Evolutionary conservation across 1,140 invertebrate species (phyloP).

Genomic region (Sesamia nonagrioides): DNA sequence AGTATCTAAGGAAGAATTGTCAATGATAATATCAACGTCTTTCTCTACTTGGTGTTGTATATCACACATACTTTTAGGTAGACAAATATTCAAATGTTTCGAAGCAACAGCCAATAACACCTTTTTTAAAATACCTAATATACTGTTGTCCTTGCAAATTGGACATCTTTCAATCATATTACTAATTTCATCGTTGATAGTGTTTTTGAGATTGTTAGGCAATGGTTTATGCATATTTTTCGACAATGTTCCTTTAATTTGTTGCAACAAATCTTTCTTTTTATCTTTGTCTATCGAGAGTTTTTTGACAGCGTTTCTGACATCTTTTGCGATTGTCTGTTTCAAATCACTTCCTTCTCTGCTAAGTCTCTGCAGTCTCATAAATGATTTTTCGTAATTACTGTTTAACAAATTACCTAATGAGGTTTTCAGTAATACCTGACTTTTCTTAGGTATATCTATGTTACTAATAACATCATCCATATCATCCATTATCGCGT

Average conservation of each 20-base stretch:
- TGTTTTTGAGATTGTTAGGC: background rate
- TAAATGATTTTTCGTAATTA: slow-evolving; percentile 7
- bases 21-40: background rate
- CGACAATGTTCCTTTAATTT: background rate
- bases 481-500: background rate
- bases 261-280: background rate
- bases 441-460: background rate
- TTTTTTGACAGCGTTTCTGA: background rate
- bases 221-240: slow-evolving; percentile 7
- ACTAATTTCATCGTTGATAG: slow-evolving; percentile 14
- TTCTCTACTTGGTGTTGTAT: background rate
- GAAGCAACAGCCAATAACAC: background rate
- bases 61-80: background rate
- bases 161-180: background rate
- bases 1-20: background rate
- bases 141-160: background rate
- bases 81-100: background rate
- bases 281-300: background rate
- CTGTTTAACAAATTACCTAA: background rate
- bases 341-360: background rate
- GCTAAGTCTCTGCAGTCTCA: background rate
- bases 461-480: background rate
- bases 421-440: background rate
- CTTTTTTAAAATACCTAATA: background rate
- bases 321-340: background rate